These are phyloP conservation scores for Sarcophaga variegata DNA, from an alignment of 2,888 invertebrate species.

Conservation along the genomic window DNA sequence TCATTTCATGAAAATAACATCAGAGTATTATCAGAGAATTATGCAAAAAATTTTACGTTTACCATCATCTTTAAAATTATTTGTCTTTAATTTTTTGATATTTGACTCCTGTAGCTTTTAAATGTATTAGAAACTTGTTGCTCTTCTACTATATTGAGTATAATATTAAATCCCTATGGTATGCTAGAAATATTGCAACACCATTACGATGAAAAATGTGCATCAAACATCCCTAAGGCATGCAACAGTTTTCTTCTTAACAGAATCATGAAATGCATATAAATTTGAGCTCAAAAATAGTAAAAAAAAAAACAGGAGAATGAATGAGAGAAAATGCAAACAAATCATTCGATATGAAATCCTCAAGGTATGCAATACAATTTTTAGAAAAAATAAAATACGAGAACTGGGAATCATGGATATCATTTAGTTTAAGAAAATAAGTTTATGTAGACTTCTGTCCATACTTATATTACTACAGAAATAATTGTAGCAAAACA, in stretches of 20 bases:
- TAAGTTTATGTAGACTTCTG: too few relatives aligned
- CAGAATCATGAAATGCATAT: not conserved
- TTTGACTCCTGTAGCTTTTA: not conserved
- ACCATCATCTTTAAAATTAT: too few relatives aligned
- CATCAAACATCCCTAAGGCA: slow-evolving; percentile 13
- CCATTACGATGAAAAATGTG: not conserved
- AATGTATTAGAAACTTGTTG: slow-evolving; percentile 1
- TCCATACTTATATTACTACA: too few relatives aligned
- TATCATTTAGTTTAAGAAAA: not conserved
- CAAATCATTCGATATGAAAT: not conserved
- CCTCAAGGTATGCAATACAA: not conserved
- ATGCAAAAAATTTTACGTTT: too few relatives aligned
- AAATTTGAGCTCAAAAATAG: not conserved
- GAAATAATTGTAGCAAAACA: too few relatives aligned
- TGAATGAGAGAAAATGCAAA: not conserved
- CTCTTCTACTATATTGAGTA: not conserved
- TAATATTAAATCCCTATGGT: slow-evolving; percentile 15
- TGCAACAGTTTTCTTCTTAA: slow-evolving; percentile 33
- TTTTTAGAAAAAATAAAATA: not conserved
- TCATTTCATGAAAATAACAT: too few relatives aligned
- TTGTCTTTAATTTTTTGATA: not conserved
- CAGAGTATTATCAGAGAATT: too few relatives aligned
- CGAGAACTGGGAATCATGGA: not conserved
- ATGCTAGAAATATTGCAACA: not conserved
- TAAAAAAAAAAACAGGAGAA: not conserved